Evolutionary conservation across 2,113 vertebrate species (phyloP).

Genomic region (Channa maculata): DNA sequence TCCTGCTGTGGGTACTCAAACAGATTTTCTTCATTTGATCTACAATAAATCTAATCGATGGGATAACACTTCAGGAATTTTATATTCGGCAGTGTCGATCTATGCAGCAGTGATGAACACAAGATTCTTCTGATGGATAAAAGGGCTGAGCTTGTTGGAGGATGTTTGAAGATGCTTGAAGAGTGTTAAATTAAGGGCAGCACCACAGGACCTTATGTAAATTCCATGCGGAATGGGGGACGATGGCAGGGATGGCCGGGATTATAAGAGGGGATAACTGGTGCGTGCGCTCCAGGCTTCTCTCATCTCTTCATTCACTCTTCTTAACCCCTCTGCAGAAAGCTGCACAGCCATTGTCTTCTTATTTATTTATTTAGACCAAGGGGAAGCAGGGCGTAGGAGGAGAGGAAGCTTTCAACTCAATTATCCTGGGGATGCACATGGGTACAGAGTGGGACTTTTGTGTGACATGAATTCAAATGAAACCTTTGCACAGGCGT

Average conservation of each 20-base stretch:
- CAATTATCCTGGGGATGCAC: conserved; percentile 79
- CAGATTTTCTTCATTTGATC: conserved; percentile 44
- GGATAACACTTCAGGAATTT: conserved; percentile 52
- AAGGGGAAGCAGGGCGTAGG: conserved; percentile 39
- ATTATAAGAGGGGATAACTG: conserved; percentile 78
- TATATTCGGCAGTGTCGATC: conserved; percentile 27
- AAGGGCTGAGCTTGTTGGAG: conserved; percentile 56
- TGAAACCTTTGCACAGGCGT: conserved; percentile 71
- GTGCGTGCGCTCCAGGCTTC: conserved; percentile 68
- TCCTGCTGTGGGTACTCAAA: conserved; percentile 39
- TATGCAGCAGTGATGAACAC: conserved; percentile 11
- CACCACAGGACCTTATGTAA: conserved; percentile 72
- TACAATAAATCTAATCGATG: conserved; percentile 46
- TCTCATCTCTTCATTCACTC: conserved; percentile 73
- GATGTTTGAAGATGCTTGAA: conserved; percentile 74
- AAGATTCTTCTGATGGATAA: conserved; percentile 58
- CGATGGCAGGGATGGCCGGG: conserved; percentile 59
- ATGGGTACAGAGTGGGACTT: conserved; percentile 69
- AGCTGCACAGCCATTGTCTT: conserved; percentile 65
- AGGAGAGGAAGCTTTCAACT: conserved; percentile 75
- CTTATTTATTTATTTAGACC: conserved; percentile 80
- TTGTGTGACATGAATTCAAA: conserved; percentile 81
- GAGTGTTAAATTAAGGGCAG: conserved; percentile 75
- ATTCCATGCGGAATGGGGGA: conserved; percentile 67
- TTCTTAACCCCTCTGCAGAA: conserved; percentile 57